Base-by-base conservation (phyloP, 2,113 vertebrate genomes). In the Tachysurus vachellii region DNA sequence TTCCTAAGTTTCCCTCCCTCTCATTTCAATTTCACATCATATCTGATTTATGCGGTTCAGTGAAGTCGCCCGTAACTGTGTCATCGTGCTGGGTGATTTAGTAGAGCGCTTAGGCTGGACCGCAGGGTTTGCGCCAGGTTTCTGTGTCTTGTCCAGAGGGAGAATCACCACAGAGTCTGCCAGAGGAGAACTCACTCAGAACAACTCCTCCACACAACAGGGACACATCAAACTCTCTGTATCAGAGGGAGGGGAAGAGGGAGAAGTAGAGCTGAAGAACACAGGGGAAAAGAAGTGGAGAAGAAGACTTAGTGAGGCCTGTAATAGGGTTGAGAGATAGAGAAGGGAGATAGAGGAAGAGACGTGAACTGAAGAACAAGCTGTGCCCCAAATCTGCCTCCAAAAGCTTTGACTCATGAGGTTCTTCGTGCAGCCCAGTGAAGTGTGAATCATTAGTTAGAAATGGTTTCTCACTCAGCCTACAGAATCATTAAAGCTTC, bases 1-100 rank as follows among this genome's bases (percentile, higher is more conserved):
- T 62, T 56, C 47, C 57, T 42, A 47, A 80, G 28, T 10, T 57
- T 82, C 71, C 31, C 3, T 71, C 36, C 59, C 42, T 83, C 57
- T 57, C n/a, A 71, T 66, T 83, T 85, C 62, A 56, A 66, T 85
- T 88, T 82, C 85, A 76, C 26, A 87, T 87, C 54, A 47, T 23
- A 26, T 42, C 42, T 83, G 87, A 88, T 88, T 90, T 88, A 90
- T 85, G 57, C 1, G 21, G 31, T 85, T 56, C 54, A 64, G 61
- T 83, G 82, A 73, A 26, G 61, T 88, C 68, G 57, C 85, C 87
- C 80, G 31, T 88, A 88, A 88, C 85, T 53, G 47, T 80, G 77
- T 90, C 89, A 87, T 84, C 54, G 66, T 86, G 76, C 44, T 26
- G 80, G 85, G 61, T 87, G 89, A 90, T 88, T 86, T 88, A 90